phyloP scores from a whole-genome alignment of 2,888 invertebrate species.

The Xestoiulus laeticollis region DNA sequence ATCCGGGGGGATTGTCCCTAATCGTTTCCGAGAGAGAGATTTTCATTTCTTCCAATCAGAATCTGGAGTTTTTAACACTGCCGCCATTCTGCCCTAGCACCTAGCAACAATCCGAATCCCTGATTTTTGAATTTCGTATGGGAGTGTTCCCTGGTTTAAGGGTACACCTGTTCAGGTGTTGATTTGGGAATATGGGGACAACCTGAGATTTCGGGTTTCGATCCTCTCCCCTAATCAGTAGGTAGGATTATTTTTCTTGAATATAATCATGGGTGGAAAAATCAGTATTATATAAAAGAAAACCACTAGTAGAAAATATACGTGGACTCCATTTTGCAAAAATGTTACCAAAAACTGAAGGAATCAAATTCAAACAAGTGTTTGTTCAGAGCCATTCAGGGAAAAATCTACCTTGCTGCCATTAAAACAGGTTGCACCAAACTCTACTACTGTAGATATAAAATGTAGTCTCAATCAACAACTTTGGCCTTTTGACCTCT shows the following conservation, averaged over 20 bases:
- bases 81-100: background rate
- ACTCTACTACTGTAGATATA: background rate
- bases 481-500: too few species aligned
- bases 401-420: background rate
- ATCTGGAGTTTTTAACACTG: background rate
- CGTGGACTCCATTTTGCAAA: background rate
- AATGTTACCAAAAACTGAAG: background rate
- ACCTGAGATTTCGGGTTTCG: too few species aligned
- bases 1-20: background rate
- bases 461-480: background rate
- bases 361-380: constrained; percentile 10
- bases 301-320: background rate
- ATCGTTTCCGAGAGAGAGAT: too few species aligned
- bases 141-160: background rate
- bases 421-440: background rate
- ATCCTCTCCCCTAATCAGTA: too few species aligned
- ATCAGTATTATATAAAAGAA: background rate
- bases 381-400: background rate
- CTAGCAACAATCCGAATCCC: background rate
- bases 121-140: background rate
- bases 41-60: too few species aligned
- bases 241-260: too few species aligned
- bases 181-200: too few species aligned
- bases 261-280: background rate
- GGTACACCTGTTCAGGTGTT: background rate